These are phyloP conservation scores for Sebastolobus alascanus DNA, from an alignment of 2,797 vertebrate species.

Conservation along the genomic window DNA sequence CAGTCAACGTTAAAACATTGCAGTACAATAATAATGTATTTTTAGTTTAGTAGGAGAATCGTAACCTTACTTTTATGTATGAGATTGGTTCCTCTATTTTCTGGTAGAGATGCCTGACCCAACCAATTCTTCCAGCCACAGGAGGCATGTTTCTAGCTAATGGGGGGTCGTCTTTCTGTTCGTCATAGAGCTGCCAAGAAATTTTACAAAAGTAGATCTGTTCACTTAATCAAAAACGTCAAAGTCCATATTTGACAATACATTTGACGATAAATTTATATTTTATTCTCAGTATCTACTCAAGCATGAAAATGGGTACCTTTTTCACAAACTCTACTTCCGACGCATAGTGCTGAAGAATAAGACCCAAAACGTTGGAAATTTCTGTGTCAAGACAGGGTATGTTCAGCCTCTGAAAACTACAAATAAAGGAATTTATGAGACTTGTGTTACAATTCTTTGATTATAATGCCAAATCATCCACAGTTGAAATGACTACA, in stretches of 20 bases:
- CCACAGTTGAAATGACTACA: not conserved
- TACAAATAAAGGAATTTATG: slow-evolving; percentile 36
- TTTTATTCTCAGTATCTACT: not conserved
- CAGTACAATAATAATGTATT: not conserved
- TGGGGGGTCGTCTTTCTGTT: slow-evolving; percentile 84
- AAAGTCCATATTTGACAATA: not conserved
- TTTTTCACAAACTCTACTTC: slow-evolving; percentile 86
- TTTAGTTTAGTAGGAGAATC: not conserved
- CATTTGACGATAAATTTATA: not conserved
- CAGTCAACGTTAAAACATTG: not conserved
- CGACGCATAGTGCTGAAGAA: slow-evolving; percentile 85
- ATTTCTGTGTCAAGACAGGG: slow-evolving; percentile 85
- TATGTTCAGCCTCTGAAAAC: slow-evolving; percentile 81
- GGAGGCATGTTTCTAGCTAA: slow-evolving; percentile 87
- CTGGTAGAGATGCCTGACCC: slow-evolving; percentile 87
- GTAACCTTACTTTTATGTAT: slow-evolving; percentile 85
- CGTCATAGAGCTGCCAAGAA: slow-evolving; percentile 81
- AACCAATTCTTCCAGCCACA: slow-evolving; percentile 86
- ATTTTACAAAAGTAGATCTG: not conserved
- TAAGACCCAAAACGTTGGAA: slow-evolving; percentile 58
- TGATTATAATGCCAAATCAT: not conserved
- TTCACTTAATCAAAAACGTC: not conserved
- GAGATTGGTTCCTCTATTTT: slow-evolving; percentile 87
- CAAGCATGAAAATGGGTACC: slow-evolving; percentile 64
- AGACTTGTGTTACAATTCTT: not conserved